Evolutionary conservation across 1,140 invertebrate genomes (phyloP), one percentile per base, ranked within the genome.

Genomic region (Ips nitidus): DNA sequence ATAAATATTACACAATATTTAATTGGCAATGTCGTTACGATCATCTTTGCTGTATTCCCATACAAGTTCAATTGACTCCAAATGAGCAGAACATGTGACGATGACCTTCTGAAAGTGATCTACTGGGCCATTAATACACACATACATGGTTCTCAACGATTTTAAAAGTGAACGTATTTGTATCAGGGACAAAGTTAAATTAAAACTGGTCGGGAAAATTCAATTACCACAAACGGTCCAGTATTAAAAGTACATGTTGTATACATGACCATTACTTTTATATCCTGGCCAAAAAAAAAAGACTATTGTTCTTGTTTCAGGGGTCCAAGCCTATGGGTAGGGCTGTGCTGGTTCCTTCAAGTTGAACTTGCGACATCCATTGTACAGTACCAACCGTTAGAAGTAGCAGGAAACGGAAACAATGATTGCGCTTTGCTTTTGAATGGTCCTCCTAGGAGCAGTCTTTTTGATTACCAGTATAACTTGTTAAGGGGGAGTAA

Each of bases 401-500:
- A 79, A 66, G 71, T 83, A 6, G 75, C 78, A 1, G 72, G 73
- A 40, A 78, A 76, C 1, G 82, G 77, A 7, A 83, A 85, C 72
- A 83, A 84, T 61, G 91, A 93, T 71, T 94, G 92, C 79, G 92
- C 92, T 4, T 82, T 94, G 37, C 82, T 92, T 70, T 79, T 94
- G 52, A 85, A 88, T 64, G 88, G 90, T 22, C 87, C 87, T 0
- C 91, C 90, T 66, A 85, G 90, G 72, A 90, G 89, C 66, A 92
- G 87, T 69, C 86, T 89, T 41, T 94, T 90, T 75, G 91, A 94
- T 80, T 94, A 93, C 78, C 91, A 89, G 73, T 86, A 90, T 64
- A 94, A 94, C 81, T 83, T 93, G 59, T 84, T 94, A 4, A 86
- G 91, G 74, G 91, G 89, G 71, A 82, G 78, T 7, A 76, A 83